Conservation (phyloP, 2,113 vertebrate species). For the Gorilla gorilla region DNA sequence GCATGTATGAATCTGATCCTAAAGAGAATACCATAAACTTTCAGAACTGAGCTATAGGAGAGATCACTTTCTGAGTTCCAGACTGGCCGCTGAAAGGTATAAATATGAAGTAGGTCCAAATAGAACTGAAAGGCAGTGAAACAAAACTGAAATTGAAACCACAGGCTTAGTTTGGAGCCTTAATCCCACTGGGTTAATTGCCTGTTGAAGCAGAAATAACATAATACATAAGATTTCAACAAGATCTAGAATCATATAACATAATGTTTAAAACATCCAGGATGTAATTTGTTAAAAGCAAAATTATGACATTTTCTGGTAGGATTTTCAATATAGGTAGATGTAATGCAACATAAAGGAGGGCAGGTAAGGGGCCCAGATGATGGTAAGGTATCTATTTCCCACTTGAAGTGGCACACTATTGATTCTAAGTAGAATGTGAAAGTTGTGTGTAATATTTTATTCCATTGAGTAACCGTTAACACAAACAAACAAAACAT, state of each 20-base stretch:
- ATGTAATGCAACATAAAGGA: not conserved
- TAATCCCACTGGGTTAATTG: not conserved
- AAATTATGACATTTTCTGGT: not conserved
- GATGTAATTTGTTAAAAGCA: not conserved
- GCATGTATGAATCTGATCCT: accelerated
- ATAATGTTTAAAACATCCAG: not conserved
- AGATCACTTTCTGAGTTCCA: not conserved
- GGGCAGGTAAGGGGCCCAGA: no score
- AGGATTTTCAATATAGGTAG: not conserved
- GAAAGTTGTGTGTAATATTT: not conserved
- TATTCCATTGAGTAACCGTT: not conserved
- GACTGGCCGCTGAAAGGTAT: accelerated
- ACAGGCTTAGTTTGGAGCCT: not conserved
- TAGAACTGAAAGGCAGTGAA: not conserved
- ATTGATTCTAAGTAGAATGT: not conserved
- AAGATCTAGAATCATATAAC: not conserved
- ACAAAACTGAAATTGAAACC: not conserved
- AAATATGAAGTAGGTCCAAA: not conserved
- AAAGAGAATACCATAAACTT: not conserved
- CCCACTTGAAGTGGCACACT: not conserved
- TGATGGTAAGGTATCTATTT: not conserved
- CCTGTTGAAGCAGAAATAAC: not conserved
- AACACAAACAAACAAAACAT: not conserved
- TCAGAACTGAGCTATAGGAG: not conserved
- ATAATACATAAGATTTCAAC: not conserved